Base-by-base conservation (phyloP, 1,140 invertebrate species). In the Bacillus rossius region DNA sequence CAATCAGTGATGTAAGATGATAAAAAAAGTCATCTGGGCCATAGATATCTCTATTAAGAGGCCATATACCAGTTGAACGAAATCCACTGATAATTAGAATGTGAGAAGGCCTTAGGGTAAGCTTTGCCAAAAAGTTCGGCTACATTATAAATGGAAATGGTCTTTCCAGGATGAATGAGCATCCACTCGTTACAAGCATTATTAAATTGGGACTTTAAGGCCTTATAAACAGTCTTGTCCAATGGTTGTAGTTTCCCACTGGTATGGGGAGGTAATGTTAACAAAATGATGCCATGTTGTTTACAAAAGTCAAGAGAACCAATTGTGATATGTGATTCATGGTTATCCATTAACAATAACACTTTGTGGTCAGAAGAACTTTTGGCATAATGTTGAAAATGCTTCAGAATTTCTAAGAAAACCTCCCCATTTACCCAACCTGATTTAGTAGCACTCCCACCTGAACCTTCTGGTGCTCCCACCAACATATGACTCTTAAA, bases 261-360 rank as follows among this genome's bases (percentile, higher is more conserved):
- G 50, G 63, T 70, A 29, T 72, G 67, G 4, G 66, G 66, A n/a
- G 65, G 65, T 17, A 69, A 68, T 13, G 72, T 69, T 17, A 75
- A 56, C 40, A 75, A n/a, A 8, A 64, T 43, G 17, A 70, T 67
- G 0, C 70, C 68, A 66, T 73, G 70, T 8, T 68, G 66, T 55
- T 66, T 64, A 8, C 65, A 64, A 63, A 60, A 71, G 49, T 69
- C 64, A 14, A 69, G 60, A 3, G 50, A 62, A 25, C 65, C 59
- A 37, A 72, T 49, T 25, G 22, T 45, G 1, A 69, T 38, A 60
- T 77, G 73, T 16, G 61, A 66, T 16, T 62, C 60, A 60, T 75
- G 75, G 61, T 76, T 77, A 61, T 79, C 74, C 34, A 73, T 60
- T 7, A 77, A 49, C 13, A 77, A 55, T 13, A 77, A 65, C 16